These are phyloP conservation scores for Bathynomus jamesi DNA, from an alignment of 1,140 invertebrate species.

Conservation along the genomic window DNA sequence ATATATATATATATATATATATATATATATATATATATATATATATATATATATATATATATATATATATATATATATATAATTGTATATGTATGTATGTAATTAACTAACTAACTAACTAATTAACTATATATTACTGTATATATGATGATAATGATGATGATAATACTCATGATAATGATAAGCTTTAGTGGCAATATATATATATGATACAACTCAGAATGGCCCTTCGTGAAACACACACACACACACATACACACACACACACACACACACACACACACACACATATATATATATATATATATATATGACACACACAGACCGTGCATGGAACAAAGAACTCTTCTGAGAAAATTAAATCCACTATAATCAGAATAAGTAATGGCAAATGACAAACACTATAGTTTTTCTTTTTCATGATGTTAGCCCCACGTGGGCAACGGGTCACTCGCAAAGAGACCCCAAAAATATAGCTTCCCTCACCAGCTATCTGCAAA, in stretches of 20 bases:
- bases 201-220: neutral
- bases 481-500: too few species aligned
- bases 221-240: neutral
- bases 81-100: neutral
- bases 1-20: neutral
- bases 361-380: too few species aligned
- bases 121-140: neutral
- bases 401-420: too few species aligned
- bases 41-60: neutral
- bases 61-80: neutral
- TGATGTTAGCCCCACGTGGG: too few species aligned
- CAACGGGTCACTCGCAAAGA: too few species aligned
- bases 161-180: neutral
- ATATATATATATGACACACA: neutral
- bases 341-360: too few species aligned
- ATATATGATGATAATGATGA: neutral
- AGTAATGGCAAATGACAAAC: too few species aligned
- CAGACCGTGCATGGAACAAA: too few species aligned
- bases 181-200: neutral
- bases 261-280: neutral
- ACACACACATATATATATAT: neutral
- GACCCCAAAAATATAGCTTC: too few species aligned
- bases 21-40: neutral
- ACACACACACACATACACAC: neutral
- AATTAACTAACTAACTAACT: neutral